These are phyloP conservation scores for Zaprionus inermis DNA, from an alignment of 1,140 invertebrate species.

Conservation along the genomic window DNA sequence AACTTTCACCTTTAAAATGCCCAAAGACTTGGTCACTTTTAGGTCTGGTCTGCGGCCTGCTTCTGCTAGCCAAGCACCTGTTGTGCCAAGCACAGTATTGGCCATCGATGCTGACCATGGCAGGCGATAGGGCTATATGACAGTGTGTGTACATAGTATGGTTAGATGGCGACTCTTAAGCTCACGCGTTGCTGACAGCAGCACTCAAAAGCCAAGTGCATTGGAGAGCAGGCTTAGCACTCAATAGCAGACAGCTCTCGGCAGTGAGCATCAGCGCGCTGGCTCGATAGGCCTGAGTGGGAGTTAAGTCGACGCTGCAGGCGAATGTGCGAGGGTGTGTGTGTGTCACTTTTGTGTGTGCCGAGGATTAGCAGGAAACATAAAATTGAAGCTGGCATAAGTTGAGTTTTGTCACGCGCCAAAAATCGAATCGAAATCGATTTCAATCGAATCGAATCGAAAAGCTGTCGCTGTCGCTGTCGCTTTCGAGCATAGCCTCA, in stretches of 20 bases:
- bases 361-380: conserved; percentile 62
- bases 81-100: conserved; percentile 34
- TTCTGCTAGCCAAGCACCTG: conserved; percentile 5
- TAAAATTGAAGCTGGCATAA: conserved; percentile 66
- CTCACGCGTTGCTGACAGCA: conserved; percentile 56
- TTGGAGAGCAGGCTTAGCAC: conserved; percentile 55
- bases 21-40: neutral
- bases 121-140: conserved; percentile 1
- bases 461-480: conserved; percentile 22
- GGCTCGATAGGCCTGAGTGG: conserved; percentile 19
- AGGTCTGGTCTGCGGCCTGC: neutral
- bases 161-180: conserved; percentile 27
- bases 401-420: conserved; percentile 76
- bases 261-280: conserved; percentile 7
- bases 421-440: conserved; percentile 49
- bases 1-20: neutral
- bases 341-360: conserved; percentile 27
- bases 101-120: conserved; percentile 34
- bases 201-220: conserved; percentile 51
- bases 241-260: conserved; percentile 36
- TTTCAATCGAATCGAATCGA: conserved; percentile 33
- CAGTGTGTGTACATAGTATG: neutral
- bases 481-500: conserved; percentile 4
- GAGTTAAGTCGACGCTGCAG: neutral
- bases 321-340: conserved; percentile 6